Evolutionary conservation across 2,888 invertebrate species (phyloP), one percentile per base, ranked within the genome.

Genomic region (Leucania comma): DNA sequence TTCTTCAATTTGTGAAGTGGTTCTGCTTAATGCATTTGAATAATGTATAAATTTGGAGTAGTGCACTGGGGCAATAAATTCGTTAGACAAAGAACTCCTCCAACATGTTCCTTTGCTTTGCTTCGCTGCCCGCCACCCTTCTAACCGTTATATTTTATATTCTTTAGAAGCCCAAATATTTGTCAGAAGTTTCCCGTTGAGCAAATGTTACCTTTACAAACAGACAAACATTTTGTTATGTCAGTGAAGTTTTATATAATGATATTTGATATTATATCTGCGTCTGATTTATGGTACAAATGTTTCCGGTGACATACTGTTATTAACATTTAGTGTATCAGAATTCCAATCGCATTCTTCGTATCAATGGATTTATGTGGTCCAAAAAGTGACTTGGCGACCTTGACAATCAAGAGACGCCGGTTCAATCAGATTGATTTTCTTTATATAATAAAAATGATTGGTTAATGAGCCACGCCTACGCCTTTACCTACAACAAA

Each of bases 51-150:
- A 70, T 50, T 64, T 72, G 48, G 56, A 72, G 62, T 59, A 72
- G 53, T 68, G 51, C 66, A 67, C 17, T 60, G 53, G 56, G 42
- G 20, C 53, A 70, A 65, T 51, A 53, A 61, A 62, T 80, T 68
- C 48, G 50, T 71, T 68, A 59, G 38, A 68, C 80, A 71, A 75
- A 68, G 46, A 63, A 75, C 54, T 75, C 54, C 54, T 62, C 42
- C 61, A 59, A 65, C 70, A 20, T 63, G 51, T 68, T 59, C 48
- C 62, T 56, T 75, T 48, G 78, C 20, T 68, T 50, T 71, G 71
- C 67, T 80, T 29, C 62, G 62, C 26, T 80, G 80, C 65, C 24
- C 32, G 58, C 68, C 80, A 80, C 78, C 78, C 78, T 79, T 58
- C 24, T 59, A 65, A 59, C 78, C 68, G 75, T 79, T 65, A 79